Base-by-base conservation (phyloP, 2,797 vertebrate genomes). In the Hyperoplus immaculatus region DNA sequence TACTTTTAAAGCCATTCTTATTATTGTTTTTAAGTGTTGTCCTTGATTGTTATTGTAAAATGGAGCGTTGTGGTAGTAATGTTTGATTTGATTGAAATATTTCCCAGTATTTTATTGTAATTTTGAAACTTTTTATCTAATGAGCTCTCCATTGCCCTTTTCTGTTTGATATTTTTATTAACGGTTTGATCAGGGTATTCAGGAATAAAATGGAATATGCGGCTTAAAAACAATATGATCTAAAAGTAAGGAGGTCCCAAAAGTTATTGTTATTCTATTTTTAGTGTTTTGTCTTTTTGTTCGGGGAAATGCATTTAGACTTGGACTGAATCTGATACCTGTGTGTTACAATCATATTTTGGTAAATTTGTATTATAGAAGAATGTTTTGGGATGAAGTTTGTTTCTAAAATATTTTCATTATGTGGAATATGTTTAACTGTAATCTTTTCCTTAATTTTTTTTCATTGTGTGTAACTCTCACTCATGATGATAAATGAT, bases 1-100 rank as follows among this genome's bases (percentile, higher is more conserved):
- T 90, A 80, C 73, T 89, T 91, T 88, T 69, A 84, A 92, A 94
- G 94, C 90, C 94, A 94, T 94, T 90, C 47, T 87, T 89, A 57
- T 85, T 88, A 64, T 83, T 79, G 51, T 87, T 62, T 46, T 77
- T 53, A 76, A 29, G 54, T 81, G 61, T 86, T 81, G 74, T 87
- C 61, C 76, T 62, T 83, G 61, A 70, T 80, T 82, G 57, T 51
- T 88, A 89, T 71, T 91, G 85, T 83, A 47, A 79, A 85, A 72
- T 79, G 56, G 76, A 87, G 81, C 81, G 50, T 76, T 11, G 38
- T 72, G 29, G 58, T 84, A 64, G 77, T 74, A 57, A 81, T 80
- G 43, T 81, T 80, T 84, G 66, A 69, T 83, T 87, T 77, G 50
- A 67, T 51, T 70, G 29, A 78, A 69, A 66, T 83, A 54, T 86